phyloP scores from a whole-genome alignment of 2,888 invertebrate species.

The Pocota personata region DNA sequence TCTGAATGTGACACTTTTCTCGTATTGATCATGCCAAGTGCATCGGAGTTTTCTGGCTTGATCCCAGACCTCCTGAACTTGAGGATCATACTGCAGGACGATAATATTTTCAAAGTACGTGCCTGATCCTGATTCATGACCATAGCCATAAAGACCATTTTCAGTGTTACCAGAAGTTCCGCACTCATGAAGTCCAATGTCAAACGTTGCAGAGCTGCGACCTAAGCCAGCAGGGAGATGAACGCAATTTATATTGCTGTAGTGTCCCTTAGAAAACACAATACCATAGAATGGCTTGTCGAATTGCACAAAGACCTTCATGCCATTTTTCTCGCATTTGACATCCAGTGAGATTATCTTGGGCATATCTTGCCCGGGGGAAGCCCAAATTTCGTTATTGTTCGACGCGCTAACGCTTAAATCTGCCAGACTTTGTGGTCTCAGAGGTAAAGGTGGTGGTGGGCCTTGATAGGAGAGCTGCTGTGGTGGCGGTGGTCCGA shows the following conservation, averaged over 20 bases:
- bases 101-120: conserved; percentile 97
- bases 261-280: conserved; percentile 96
- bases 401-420: conserved; percentile 79
- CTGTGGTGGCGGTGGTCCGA: conserved; percentile 84
- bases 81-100: conserved; percentile 96
- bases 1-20: conserved; percentile 96
- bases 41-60: conserved; percentile 95
- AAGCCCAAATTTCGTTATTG: conserved; percentile 92
- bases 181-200: conserved; percentile 95
- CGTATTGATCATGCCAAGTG: conserved; percentile 98
- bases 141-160: conserved; percentile 93
- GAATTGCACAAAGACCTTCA: conserved; percentile 97
- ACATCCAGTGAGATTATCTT: conserved; percentile 96
- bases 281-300: conserved; percentile 98
- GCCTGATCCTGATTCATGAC: conserved; percentile 94
- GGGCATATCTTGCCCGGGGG: conserved; percentile 94
- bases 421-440: conserved; percentile 79
- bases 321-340: conserved; percentile 96
- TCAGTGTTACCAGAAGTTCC: conserved; percentile 96
- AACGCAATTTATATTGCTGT: conserved; percentile 95
- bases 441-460: conserved; percentile 84
- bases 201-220: conserved; percentile 93
- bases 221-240: conserved; percentile 95
- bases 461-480: conserved; percentile 90
- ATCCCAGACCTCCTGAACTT: conserved; percentile 98